Evolutionary conservation across 2,888 invertebrate genomes (phyloP).

Genomic region (Lathronympha strigana): DNA sequence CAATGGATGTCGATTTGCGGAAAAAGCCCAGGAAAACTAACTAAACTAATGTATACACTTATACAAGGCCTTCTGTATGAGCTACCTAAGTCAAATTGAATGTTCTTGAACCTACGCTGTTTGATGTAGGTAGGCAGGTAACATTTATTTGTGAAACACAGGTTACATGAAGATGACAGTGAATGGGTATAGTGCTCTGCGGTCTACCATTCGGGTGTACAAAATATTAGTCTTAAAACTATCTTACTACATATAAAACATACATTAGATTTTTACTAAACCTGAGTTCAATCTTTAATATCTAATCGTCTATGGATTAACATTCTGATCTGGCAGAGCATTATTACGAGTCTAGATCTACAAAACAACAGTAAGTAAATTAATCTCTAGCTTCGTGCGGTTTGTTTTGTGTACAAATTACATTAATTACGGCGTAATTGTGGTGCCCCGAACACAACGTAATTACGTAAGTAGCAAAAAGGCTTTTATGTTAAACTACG

Average conservation of each 20-base stretch:
- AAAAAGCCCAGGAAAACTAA: too few species aligned
- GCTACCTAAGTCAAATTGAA: too few species aligned
- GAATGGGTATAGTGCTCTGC: too few species aligned
- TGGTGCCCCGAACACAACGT: neutral
- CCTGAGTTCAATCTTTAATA: neutral
- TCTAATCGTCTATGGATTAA: neutral
- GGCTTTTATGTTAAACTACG: neutral
- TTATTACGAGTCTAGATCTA: constrained; percentile 11
- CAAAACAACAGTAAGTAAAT: constrained; percentile 8
- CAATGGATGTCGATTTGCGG: too few species aligned
- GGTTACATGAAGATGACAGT: too few species aligned
- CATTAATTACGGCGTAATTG: constrained; percentile 8
- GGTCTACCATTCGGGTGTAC: too few species aligned
- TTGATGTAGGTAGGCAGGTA: too few species aligned
- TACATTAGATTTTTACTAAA: neutral
- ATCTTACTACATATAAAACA: neutral
- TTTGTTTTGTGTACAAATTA: constrained; percentile 4
- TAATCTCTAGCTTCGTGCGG: neutral
- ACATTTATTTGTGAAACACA: too few species aligned
- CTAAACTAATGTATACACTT: too few species aligned
- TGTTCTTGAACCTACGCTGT: too few species aligned
- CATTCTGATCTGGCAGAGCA: constrained; percentile 8
- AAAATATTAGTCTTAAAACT: too few species aligned
- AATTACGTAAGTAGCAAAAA: constrained; percentile 5
- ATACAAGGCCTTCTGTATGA: too few species aligned